phyloP scores from a whole-genome alignment of 1,140 invertebrate species.

The Himalopsyche phryganea region DNA sequence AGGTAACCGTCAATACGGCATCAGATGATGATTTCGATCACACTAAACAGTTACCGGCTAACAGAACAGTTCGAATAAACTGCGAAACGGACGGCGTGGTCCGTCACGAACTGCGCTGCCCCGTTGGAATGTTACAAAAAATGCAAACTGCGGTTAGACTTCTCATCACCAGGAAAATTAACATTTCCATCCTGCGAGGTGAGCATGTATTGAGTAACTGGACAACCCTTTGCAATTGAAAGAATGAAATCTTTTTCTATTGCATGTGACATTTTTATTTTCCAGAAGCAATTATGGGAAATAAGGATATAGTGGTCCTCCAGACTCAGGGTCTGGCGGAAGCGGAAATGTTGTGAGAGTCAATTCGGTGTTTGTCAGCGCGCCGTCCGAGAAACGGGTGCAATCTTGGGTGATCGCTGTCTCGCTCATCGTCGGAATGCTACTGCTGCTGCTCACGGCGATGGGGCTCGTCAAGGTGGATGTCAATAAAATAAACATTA shows the following conservation, averaged over 20 bases:
- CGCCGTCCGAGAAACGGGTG: constrained; percentile 30
- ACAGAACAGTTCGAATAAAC: constrained; percentile 12
- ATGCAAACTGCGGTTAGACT: constrained; percentile 7
- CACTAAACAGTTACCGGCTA: constrained; percentile 5
- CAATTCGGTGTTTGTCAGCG: constrained; percentile 41
- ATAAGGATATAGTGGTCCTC: constrained; percentile 22
- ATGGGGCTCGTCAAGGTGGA: constrained; percentile 40
- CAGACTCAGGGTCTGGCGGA: background rate
- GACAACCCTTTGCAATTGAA: no score
- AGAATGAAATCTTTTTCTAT: no score
- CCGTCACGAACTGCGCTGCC: constrained; percentile 14
- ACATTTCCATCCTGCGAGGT: constrained; percentile 23
- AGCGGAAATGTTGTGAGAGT: constrained; percentile 13
- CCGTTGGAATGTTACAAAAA: constrained; percentile 15
- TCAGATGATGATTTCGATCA: no score
- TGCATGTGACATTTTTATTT: no score
- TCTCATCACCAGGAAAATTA: constrained; percentile 11
- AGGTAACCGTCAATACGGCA: no score
- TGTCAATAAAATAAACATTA: no score
- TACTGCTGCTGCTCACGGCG: constrained; percentile 39
- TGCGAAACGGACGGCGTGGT: constrained; percentile 2
- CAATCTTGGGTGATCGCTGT: constrained; percentile 42
- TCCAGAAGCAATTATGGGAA: constrained; percentile 17
- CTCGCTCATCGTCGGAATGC: constrained; percentile 42
- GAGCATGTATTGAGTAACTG: no score